A percentile compares a stretch with the other conserved stretches of the same genome.
Conservation (phyloP, 2,113 vertebrate genomes). For the Micronisus gabar region DNA sequence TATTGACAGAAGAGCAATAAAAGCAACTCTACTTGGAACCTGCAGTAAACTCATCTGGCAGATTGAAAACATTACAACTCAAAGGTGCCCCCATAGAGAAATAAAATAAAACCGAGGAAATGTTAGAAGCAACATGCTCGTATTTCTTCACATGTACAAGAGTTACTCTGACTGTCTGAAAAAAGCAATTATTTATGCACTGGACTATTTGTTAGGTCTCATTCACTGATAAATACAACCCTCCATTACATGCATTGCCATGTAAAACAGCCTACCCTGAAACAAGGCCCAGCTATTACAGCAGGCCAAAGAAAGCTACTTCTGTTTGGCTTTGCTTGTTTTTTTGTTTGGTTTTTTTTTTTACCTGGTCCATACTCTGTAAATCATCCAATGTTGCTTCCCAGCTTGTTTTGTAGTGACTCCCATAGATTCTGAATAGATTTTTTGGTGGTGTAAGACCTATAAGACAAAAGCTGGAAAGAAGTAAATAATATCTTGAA, state of each 20-base stretch:
- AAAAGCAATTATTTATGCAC: neutral
- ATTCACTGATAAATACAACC: neutral
- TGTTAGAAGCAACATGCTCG: neutral
- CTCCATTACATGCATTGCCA: rapidly evolving
- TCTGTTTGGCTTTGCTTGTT: too few relatives aligned
- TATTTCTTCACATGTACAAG: neutral
- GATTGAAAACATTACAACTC: neutral
- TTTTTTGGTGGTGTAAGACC: neutral
- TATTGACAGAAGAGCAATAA: conserved; percentile 23
- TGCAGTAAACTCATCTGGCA: neutral
- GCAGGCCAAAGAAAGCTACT: neutral
- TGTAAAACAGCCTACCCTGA: neutral
- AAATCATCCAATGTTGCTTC: neutral
- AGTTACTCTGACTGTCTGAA: neutral
- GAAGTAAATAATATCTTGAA: neutral
- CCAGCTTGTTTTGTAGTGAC: neutral
- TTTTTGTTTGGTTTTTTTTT: neutral
- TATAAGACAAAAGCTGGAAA: neutral
- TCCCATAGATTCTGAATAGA: neutral
- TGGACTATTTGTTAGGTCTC: neutral
- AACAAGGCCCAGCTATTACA: neutral
- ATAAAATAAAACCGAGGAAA: neutral
- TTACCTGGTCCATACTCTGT: neutral
- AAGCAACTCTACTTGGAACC: neutral
- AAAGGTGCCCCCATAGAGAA: neutral